Base-by-base conservation (phyloP, 2,113 vertebrate species). In the Centropristis striata region DNA sequence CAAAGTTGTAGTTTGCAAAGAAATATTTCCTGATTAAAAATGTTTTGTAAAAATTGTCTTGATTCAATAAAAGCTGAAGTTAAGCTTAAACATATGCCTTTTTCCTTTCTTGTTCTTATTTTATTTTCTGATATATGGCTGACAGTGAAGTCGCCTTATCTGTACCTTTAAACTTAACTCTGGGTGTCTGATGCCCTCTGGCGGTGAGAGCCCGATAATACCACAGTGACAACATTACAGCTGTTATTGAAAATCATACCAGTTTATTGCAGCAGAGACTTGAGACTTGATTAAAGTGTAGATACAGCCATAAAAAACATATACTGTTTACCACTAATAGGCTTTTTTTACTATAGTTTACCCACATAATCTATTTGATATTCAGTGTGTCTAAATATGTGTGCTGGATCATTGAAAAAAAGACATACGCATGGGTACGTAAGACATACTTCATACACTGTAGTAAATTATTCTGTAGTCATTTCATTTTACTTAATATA, bases 1-100 rank as follows among this genome's bases (percentile, higher is more conserved):
- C 92, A 92, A 90, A 92, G 81, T 90, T 94, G 91, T 93, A 92
- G 88, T 92, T 91, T 93, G 91, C 86, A 80, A 89, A 92, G 65
- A 91, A 79, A 80, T 85, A 84, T 91, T 88, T 89, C 81, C 84
- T 89, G 88, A 90, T 90, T 81, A 20, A 58, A 81, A 92, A 80
- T 92, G 82, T 90, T 87, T 85, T 94, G 94, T 94, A 94, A 92
- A 91, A 91, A 75, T 86, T 66, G 84, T 87, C 71, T 89, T 91
- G 80, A 92, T 88, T 93, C 84, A 95, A 95, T 95, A 95, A 95
- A 93, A 86, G 47, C 32, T 86, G 64, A 58, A 86, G 73, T 80
- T 75, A 82, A 86, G 71, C 80, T 66, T 90, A 51, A 81, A 74
- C 18, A 42, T 8, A 15, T 27, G 10, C 4, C 8, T 68, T 68